Conservation (phyloP, 2,797 vertebrate species). For the Staurois parvus region DNA sequence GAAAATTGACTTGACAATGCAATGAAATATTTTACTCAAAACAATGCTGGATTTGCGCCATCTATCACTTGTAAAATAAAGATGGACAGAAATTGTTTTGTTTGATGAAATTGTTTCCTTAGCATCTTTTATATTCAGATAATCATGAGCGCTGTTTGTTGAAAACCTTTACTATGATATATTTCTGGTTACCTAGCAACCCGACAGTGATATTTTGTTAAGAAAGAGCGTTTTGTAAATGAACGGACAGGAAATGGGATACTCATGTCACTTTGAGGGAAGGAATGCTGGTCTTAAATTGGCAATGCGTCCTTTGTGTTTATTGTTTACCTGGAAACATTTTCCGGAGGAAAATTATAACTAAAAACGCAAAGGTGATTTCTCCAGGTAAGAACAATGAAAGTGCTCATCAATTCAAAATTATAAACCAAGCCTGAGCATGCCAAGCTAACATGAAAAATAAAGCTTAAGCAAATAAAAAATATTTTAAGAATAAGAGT, state of each 20-base stretch:
- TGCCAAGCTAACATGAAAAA: background rate
- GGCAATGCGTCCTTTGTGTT: background rate
- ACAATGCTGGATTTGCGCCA: constrained; percentile 37
- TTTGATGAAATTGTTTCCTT: constrained; percentile 51
- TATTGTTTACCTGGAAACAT: constrained; percentile 12
- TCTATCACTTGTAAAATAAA: constrained; percentile 48
- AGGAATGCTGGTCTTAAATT: constrained; percentile 28
- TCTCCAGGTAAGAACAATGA: background rate
- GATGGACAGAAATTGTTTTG: constrained; percentile 45
- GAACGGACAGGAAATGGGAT: constrained; percentile 39
- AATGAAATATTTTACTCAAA: constrained; percentile 54
- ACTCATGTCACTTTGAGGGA: constrained; percentile 39
- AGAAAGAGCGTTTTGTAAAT: constrained; percentile 43
- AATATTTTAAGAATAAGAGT: background rate
- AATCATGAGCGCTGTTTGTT: constrained; percentile 48
- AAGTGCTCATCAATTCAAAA: background rate
- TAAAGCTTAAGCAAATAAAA: background rate
- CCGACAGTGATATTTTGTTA: constrained; percentile 28
- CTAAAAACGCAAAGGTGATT: background rate
- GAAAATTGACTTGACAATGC: constrained; percentile 29
- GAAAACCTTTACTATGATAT: constrained; percentile 44
- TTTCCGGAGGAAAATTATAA: background rate
- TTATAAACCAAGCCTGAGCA: background rate
- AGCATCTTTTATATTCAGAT: constrained; percentile 47
- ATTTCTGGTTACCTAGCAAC: constrained; percentile 54